Evolutionary conservation across 2,797 vertebrate genomes (phyloP).

Genomic region (Rhadinocentrus ornatus): DNA sequence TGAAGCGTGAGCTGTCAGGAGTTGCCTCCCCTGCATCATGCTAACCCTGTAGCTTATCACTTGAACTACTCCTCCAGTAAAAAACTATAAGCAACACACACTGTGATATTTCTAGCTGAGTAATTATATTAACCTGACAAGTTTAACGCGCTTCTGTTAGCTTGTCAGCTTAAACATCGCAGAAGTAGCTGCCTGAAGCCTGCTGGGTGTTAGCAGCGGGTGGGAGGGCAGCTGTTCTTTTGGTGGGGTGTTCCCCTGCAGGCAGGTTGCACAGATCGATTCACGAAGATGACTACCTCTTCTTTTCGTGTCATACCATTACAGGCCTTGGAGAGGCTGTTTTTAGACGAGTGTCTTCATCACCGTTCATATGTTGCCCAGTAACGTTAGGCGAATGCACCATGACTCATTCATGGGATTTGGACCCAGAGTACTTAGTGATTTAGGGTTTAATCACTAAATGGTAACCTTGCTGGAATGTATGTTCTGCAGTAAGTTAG

Average conservation of each 20-base stretch:
- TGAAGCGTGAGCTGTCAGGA: slow-evolving; percentile 81
- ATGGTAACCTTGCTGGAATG: slow-evolving; percentile 41
- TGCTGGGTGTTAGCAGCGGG: slow-evolving; percentile 30
- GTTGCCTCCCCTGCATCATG: slow-evolving; percentile 67
- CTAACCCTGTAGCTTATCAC: slow-evolving; percentile 31
- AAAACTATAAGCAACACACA: no score
- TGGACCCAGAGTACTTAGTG: slow-evolving; percentile 57
- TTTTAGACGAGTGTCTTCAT: slow-evolving; percentile 68
- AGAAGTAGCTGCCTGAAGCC: slow-evolving; percentile 1
- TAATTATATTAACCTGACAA: not conserved
- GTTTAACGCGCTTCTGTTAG: not conserved
- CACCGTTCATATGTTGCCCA: slow-evolving; percentile 58
- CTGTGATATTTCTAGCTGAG: not conserved
- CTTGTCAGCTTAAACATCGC: not conserved
- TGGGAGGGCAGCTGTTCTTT: slow-evolving; percentile 64
- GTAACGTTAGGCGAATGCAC: slow-evolving; percentile 71
- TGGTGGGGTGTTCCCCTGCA: slow-evolving; percentile 62
- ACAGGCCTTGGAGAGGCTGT: slow-evolving; percentile 62
- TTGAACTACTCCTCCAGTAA: slow-evolving; percentile 1
- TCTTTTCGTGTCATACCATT: slow-evolving; percentile 55
- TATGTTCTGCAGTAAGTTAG: not conserved
- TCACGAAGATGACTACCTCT: slow-evolving; percentile 42
- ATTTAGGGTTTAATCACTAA: slow-evolving; percentile 54
- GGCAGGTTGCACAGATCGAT: slow-evolving; percentile 57
- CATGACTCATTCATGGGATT: slow-evolving; percentile 75